Conservation (phyloP, 2,113 vertebrate genomes). For the Chrysemys picta region DNA sequence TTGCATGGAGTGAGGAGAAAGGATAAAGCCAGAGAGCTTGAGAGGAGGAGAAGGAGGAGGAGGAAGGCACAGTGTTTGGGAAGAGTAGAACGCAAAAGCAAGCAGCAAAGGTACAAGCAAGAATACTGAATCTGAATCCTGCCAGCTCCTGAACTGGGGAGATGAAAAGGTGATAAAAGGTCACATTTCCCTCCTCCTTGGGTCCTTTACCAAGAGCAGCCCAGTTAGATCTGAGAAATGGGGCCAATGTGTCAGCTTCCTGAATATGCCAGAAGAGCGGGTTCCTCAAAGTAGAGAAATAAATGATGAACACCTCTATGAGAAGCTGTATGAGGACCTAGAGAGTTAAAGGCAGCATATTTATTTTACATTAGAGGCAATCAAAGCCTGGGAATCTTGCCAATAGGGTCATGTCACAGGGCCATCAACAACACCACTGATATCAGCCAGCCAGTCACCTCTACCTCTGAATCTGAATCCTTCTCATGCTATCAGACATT, state of each 20-base stretch:
- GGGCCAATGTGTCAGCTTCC: not conserved
- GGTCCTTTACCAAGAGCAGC: fast-evolving
- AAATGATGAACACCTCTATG: not conserved
- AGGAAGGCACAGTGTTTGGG: not conserved
- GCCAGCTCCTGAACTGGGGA: not conserved
- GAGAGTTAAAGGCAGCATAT: not conserved
- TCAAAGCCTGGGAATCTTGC: not conserved
- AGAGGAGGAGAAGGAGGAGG: not conserved
- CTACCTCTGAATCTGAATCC: not conserved
- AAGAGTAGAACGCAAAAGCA: not conserved
- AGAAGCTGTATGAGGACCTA: not conserved
- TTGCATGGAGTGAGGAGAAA: not conserved
- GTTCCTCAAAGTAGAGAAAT: not conserved
- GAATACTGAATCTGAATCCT: not conserved
- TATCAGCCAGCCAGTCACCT: not conserved
- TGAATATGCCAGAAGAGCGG: not conserved
- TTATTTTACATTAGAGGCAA: not conserved
- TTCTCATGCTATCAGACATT: fast-evolving
- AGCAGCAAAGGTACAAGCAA: not conserved
- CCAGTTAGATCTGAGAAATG: not conserved
- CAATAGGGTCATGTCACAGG: not conserved
- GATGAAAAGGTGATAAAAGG: not conserved
- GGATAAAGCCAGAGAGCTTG: not conserved
- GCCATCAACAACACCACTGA: not conserved
- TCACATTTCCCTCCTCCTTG: not conserved